These are phyloP conservation scores for Fissipunctia ypsillon DNA, from an alignment of 2,888 invertebrate species.

Conservation along the genomic window DNA sequence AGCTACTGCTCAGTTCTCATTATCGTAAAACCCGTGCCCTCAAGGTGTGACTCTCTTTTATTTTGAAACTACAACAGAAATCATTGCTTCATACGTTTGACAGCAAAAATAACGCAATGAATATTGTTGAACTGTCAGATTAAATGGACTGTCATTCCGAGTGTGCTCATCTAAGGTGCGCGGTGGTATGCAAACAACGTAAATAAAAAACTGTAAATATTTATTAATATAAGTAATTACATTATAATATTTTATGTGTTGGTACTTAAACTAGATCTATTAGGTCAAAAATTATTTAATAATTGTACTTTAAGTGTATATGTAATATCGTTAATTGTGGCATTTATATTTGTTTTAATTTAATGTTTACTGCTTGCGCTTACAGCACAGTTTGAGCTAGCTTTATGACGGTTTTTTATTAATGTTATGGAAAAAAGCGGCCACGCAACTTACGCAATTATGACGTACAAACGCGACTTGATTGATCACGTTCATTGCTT, in stretches of 20 bases:
- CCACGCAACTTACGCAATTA: not conserved
- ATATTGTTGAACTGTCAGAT: not conserved
- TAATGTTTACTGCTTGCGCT: not conserved
- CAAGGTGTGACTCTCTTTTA: not conserved
- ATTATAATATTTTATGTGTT: conserved; percentile 1
- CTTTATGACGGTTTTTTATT: not conserved
- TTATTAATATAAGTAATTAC: not conserved
- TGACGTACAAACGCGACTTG: not conserved
- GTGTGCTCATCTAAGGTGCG: not conserved
- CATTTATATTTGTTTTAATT: conserved; percentile 40
- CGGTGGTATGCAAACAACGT: not conserved
- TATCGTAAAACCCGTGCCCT: not conserved
- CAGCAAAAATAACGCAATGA: not conserved
- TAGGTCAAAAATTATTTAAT: conserved; percentile 11
- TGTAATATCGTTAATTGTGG: conserved; percentile 19
- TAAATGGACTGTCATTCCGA: not conserved
- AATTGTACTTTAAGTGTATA: conserved; percentile 15
- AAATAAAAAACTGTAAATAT: conserved; percentile 27
- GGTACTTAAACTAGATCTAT: conserved; percentile 1
- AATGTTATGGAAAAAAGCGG: not conserved
- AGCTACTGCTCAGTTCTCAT: not conserved
- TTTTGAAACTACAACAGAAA: not conserved
- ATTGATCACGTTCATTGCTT: not conserved
- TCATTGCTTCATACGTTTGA: not conserved
- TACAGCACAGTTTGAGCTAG: too few relatives aligned